These are phyloP conservation scores for Myotis findleyi DNA, from an alignment of 2,797 vertebrate genomes.

Conservation along the genomic window DNA sequence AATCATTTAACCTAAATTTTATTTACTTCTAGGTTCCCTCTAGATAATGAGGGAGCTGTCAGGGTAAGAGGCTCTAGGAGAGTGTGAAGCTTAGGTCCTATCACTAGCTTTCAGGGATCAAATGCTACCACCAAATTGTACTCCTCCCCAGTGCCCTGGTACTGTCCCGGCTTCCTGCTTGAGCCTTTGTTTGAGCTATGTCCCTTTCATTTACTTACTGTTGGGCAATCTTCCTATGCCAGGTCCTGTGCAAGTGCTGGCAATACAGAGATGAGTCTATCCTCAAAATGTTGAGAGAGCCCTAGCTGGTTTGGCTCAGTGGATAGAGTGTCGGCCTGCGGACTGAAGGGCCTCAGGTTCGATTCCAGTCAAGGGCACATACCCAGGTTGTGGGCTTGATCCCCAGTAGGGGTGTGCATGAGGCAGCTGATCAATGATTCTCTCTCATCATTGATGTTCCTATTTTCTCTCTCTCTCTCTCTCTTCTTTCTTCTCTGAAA, in stretches of 20 bases:
- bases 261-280: not conserved
- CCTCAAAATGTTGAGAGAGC: constrained; percentile 5
- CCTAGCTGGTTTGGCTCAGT: no score
- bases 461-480: no score
- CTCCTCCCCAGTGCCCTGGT: not conserved
- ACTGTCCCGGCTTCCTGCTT: not conserved
- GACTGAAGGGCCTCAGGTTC: no score
- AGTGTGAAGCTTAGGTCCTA: not conserved
- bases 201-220: not conserved
- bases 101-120: not conserved
- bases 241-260: not conserved
- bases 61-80: not conserved
- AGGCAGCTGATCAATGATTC: no score
- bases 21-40: not conserved
- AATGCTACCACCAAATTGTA: not conserved
- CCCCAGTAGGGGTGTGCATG: no score
- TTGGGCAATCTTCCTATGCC: not conserved
- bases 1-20: not conserved
- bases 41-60: not conserved
- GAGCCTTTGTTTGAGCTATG: not conserved
- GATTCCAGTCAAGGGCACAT: no score
- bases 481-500: no score
- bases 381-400: no score
- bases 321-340: no score
- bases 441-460: no score